These are phyloP conservation scores for Selene dorsalis DNA, from an alignment of 2,797 vertebrate genomes.

Conservation along the genomic window DNA sequence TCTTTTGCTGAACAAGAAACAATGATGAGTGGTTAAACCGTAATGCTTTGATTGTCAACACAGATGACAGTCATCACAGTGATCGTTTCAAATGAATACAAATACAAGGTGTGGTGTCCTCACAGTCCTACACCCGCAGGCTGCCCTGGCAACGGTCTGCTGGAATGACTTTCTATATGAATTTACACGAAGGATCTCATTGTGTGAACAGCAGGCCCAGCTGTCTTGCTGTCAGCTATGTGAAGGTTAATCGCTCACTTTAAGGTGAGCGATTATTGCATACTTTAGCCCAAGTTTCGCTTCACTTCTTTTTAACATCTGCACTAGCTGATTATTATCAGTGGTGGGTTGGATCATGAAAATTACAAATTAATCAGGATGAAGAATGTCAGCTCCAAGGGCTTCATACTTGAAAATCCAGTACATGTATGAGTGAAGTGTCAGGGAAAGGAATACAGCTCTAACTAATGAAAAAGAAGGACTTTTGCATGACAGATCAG, in stretches of 20 bases:
- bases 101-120: constrained; percentile 16
- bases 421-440: background rate
- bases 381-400: constrained; percentile 17
- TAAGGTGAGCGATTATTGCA: constrained; percentile 15
- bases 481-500: constrained; percentile 19
- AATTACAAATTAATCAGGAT: background rate
- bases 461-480: background rate
- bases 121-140: constrained; percentile 15
- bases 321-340: constrained; percentile 7
- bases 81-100: constrained; percentile 10
- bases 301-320: constrained; percentile 6
- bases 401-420: background rate
- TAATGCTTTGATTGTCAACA: background rate
- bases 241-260: constrained; percentile 54
- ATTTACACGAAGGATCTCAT: constrained; percentile 33
- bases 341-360: background rate
- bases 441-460: background rate
- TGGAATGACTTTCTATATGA: constrained; percentile 26
- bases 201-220: constrained; percentile 52
- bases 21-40: background rate
- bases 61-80: constrained; percentile 1
- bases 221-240: constrained; percentile 36
- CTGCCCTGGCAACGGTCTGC: constrained; percentile 31
- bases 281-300: background rate
- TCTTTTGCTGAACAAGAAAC: background rate